phyloP scores from a whole-genome alignment of 2,113 vertebrate species.

The Brienomyrus brachyistius region DNA sequence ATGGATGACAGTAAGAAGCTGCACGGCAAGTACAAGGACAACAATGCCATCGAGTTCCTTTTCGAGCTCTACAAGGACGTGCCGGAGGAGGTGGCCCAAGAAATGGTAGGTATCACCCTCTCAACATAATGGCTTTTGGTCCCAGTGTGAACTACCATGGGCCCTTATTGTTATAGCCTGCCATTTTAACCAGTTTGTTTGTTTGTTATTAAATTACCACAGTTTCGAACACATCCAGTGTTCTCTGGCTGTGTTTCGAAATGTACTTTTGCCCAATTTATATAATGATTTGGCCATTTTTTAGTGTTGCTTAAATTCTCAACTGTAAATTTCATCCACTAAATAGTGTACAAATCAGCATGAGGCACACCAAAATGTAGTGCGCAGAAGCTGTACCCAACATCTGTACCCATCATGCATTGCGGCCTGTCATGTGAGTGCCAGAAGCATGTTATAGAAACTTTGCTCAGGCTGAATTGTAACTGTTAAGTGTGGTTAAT shows the following conservation, averaged over 20 bases:
- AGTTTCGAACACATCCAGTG: background rate
- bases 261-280: background rate
- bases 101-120: slow-evolving; percentile 73
- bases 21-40: slow-evolving; percentile 87
- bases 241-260: background rate
- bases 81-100: slow-evolving; percentile 89
- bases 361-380: background rate
- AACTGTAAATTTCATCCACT: background rate
- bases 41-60: slow-evolving; percentile 92
- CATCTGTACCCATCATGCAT: background rate
- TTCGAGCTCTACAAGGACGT: slow-evolving; percentile 90
- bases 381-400: background rate
- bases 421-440: background rate
- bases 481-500: background rate
- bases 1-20: slow-evolving; percentile 87
- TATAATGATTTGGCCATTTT: background rate
- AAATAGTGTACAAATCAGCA: background rate
- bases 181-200: background rate
- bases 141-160: background rate
- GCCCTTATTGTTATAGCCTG: background rate
- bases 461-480: background rate
- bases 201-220: background rate
- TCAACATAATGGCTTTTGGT: background rate
- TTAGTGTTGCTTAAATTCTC: background rate
- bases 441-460: background rate